Percentiles rank a stretch among this genome's conserved stretches.
Conservation (phyloP, 2,797 vertebrate genomes). For the Brachyalestes nurse region DNA sequence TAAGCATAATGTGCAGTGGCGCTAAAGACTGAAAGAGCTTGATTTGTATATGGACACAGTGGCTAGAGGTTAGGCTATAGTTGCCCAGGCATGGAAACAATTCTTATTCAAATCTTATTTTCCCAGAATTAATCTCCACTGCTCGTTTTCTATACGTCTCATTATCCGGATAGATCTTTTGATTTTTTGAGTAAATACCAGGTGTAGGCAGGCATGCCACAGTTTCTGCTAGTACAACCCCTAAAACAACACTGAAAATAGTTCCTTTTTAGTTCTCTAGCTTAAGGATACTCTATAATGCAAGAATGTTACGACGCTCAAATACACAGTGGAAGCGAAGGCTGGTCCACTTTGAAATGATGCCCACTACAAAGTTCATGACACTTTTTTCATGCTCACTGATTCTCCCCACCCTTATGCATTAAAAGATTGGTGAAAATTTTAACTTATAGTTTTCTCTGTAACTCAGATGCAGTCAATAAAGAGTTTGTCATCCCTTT, state of each 20-base stretch:
- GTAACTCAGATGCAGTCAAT: too few relatives aligned
- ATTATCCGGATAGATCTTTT: too few relatives aligned
- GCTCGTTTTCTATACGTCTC: background rate
- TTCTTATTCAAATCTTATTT: conserved; percentile 5
- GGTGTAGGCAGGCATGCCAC: background rate
- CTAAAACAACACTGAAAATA: conserved; percentile 2
- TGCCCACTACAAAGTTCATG: background rate
- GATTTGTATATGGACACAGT: background rate
- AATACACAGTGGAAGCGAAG: background rate
- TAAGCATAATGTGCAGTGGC: background rate
- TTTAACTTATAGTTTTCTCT: too few relatives aligned
- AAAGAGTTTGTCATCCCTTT: too few relatives aligned
- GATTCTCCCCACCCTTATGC: too few relatives aligned
- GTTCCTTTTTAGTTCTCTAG: background rate
- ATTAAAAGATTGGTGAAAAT: too few relatives aligned
- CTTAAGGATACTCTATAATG: background rate
- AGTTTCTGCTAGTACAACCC: background rate
- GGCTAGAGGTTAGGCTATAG: background rate
- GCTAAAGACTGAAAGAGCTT: background rate
- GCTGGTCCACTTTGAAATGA: background rate
- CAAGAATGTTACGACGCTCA: background rate
- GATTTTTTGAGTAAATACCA: background rate
- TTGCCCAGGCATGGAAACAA: background rate
- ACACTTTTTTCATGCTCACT: background rate
- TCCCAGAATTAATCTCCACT: background rate